These are phyloP conservation scores for Eremophila alpestris DNA, from an alignment of 2,797 vertebrate genomes.

Conservation along the genomic window DNA sequence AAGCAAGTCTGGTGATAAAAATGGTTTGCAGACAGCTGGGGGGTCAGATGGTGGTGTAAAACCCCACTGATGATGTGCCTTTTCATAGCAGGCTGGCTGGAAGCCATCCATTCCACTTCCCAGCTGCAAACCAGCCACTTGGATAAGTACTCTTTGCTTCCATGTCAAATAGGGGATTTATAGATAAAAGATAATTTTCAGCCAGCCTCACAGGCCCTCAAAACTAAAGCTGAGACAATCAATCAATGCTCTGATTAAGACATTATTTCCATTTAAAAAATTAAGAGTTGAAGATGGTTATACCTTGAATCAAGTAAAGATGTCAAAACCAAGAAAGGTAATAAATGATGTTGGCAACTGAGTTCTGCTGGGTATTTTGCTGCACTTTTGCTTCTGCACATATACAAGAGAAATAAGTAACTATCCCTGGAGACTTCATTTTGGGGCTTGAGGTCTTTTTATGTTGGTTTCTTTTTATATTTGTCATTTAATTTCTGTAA, in stretches of 20 bases:
- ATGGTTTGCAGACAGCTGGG: neutral
- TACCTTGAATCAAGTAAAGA: neutral
- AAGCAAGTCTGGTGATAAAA: neutral
- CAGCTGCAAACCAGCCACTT: neutral
- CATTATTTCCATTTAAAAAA: neutral
- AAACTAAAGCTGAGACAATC: neutral
- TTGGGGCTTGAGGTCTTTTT: neutral
- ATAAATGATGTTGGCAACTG: neutral
- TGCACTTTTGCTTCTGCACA: neutral
- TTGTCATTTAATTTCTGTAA: neutral
- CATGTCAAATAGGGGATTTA: neutral
- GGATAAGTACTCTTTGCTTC: neutral
- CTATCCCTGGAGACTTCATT: neutral
- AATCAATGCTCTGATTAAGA: neutral
- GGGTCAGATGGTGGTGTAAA: neutral
- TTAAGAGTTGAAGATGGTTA: neutral
- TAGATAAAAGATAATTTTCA: neutral
- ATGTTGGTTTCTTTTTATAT: neutral
- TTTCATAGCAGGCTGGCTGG: neutral
- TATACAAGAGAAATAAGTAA: neutral
- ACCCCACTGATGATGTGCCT: neutral
- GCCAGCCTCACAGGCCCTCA: neutral
- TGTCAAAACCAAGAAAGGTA: neutral
- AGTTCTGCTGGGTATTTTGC: neutral
- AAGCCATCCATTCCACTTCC: neutral